phyloP scores from a whole-genome alignment of 2,797 vertebrate genomes.

The Pangasius mekongensis region DNA sequence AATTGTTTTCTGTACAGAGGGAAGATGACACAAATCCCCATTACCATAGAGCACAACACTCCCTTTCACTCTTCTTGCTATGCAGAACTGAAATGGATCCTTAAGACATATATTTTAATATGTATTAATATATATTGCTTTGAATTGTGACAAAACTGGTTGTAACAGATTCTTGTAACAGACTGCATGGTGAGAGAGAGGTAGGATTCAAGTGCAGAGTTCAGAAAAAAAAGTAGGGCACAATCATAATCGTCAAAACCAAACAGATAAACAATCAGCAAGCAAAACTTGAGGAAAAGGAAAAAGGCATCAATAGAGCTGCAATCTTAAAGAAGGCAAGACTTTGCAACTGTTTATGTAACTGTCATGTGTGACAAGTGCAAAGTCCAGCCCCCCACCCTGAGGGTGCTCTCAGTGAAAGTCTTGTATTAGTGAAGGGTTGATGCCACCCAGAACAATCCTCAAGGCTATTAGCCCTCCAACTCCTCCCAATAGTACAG shows the following conservation, averaged over 20 bases:
- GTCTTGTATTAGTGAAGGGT: background rate
- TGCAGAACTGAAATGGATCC: constrained; percentile 38
- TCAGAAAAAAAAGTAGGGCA: background rate
- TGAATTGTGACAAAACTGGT: background rate
- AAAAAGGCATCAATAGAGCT: background rate
- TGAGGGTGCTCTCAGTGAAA: background rate
- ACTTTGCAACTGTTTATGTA: background rate
- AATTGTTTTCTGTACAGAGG: constrained; percentile 55
- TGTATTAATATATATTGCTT: background rate
- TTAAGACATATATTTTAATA: constrained; percentile 6
- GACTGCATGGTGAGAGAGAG: too few relatives aligned
- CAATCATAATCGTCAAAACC: background rate
- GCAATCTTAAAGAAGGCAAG: background rate
- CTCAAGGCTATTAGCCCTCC: too few relatives aligned
- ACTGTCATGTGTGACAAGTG: background rate
- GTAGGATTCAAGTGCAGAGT: background rate
- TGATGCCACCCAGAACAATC: background rate
- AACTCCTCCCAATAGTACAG: background rate
- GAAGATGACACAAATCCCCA: constrained; percentile 55
- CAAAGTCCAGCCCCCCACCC: background rate
- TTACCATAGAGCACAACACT: constrained; percentile 71
- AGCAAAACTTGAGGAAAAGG: background rate
- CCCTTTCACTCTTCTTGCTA: constrained; percentile 61
- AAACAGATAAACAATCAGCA: background rate
- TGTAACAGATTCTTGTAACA: background rate